These are phyloP conservation scores for Cryptocheilus praepositus DNA, from an alignment of 2,888 invertebrate genomes.

Conservation along the genomic window DNA sequence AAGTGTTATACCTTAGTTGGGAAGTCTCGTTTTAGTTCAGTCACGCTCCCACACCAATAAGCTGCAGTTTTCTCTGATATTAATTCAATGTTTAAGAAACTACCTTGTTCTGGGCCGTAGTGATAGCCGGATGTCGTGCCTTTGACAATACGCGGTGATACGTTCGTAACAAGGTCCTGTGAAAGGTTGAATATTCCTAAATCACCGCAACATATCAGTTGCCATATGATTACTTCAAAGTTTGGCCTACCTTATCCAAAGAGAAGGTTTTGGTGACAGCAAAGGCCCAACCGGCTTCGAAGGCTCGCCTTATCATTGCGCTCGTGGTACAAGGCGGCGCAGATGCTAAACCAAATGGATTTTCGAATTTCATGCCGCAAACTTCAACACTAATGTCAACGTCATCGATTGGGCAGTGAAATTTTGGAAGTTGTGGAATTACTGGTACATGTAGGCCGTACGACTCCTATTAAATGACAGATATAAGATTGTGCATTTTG, in stretches of 20 bases:
- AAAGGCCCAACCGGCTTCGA: constrained; percentile 98
- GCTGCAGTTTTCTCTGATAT: constrained; percentile 97
- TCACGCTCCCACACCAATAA: constrained; percentile 94
- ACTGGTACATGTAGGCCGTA: constrained; percentile 78
- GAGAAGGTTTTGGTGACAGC: constrained; percentile 98
- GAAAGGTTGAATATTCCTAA: constrained; percentile 30
- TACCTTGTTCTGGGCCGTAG: constrained; percentile 96
- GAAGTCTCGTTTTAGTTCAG: constrained; percentile 93
- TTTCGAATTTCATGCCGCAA: constrained; percentile 95
- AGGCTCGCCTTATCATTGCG: constrained; percentile 96
- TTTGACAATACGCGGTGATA: constrained; percentile 96
- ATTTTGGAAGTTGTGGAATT: constrained; percentile 89
- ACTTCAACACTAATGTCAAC: constrained; percentile 96
- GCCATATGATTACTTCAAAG: background rate
- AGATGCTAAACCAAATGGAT: constrained; percentile 97
- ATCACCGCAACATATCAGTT: background rate
- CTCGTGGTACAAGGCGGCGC: constrained; percentile 97
- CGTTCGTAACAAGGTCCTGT: constrained; percentile 96
- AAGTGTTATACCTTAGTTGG: constrained; percentile 83
- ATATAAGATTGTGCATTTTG: background rate
- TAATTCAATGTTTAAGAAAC: constrained; percentile 97
- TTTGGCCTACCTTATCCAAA: constrained; percentile 86
- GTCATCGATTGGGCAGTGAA: constrained; percentile 93
- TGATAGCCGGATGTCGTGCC: constrained; percentile 94
- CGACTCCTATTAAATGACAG: constrained; percentile 55